These are phyloP conservation scores for Sinhomidia bicolor DNA, from an alignment of 2,888 invertebrate genomes.

Conservation along the genomic window DNA sequence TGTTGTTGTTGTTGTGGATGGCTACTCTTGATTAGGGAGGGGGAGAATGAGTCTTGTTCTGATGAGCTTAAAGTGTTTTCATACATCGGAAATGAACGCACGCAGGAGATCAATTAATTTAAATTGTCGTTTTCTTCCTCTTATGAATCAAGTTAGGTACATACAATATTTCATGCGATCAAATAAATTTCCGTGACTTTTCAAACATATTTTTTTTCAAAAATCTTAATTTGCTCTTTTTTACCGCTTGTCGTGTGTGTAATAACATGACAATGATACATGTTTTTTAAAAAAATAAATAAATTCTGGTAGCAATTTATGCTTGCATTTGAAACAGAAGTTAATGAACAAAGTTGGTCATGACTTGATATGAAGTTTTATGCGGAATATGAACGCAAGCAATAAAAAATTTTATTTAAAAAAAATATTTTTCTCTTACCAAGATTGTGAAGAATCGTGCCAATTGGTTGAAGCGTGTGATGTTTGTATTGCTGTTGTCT, in stretches of 20 bases:
- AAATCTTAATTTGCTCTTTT: conserved; percentile 19
- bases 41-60: background rate
- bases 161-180: background rate
- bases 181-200: background rate
- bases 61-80: background rate
- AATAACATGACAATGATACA: background rate
- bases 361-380: background rate
- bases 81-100: conserved; percentile 61
- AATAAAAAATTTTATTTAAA: background rate
- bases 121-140: conserved; percentile 4
- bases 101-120: conserved; percentile 59
- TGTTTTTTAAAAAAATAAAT: background rate
- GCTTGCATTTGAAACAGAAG: background rate
- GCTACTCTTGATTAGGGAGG: conserved; percentile 45
- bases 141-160: background rate
- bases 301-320: background rate
- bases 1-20: too few species aligned
- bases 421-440: conserved; percentile 70
- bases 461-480: conserved; percentile 79
- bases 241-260: conserved; percentile 2
- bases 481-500: conserved; percentile 73
- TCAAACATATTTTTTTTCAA: conserved; percentile 18
- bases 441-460: conserved; percentile 80
- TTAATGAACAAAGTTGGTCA: background rate
- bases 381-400: background rate